These are phyloP conservation scores for Kryptolebias ocellatus DNA, from an alignment of 2,797 vertebrate genomes.

Conservation along the genomic window DNA sequence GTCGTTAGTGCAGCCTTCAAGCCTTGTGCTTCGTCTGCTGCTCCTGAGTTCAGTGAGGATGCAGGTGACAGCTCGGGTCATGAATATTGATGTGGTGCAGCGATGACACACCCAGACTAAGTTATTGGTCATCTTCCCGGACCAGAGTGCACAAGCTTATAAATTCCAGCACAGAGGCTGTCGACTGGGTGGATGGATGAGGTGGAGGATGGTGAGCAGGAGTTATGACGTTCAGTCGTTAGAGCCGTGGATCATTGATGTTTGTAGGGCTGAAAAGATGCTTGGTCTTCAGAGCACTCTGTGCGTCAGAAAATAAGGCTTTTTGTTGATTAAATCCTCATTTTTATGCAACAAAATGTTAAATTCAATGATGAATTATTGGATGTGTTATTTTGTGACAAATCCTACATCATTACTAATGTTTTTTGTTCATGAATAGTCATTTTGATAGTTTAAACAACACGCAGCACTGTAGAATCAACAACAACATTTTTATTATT, in stretches of 20 bases:
- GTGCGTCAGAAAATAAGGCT: not conserved
- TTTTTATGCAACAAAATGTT: slow-evolving; percentile 34
- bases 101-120: slow-evolving; percentile 51
- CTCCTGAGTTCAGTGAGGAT: slow-evolving; percentile 28
- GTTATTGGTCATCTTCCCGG: slow-evolving; percentile 56
- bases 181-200: slow-evolving; percentile 53
- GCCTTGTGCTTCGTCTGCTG: not conserved
- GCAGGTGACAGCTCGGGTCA: slow-evolving; percentile 45
- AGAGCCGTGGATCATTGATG: slow-evolving; percentile 12
- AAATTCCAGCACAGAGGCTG: slow-evolving; percentile 47
- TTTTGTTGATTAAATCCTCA: slow-evolving; percentile 53
- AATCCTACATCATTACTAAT: too few relatives aligned
- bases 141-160: slow-evolving; percentile 16
- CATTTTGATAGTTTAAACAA: too few relatives aligned
- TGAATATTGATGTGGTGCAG: slow-evolving; percentile 69
- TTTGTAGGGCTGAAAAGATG: slow-evolving; percentile 1
- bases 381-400: not conserved
- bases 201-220: slow-evolving; percentile 29
- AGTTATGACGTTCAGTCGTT: slow-evolving; percentile 45
- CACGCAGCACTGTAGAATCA: too few relatives aligned
- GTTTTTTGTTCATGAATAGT: too few relatives aligned
- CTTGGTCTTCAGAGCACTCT: not conserved
- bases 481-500: too few relatives aligned
- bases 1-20: slow-evolving; percentile 46
- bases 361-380: slow-evolving; percentile 10